A percentile compares a stretch with the other conserved stretches of the same genome.
Evolutionary conservation across 2,113 vertebrate species (phyloP).

Genomic region (Hippocampus guttulatus): DNA sequence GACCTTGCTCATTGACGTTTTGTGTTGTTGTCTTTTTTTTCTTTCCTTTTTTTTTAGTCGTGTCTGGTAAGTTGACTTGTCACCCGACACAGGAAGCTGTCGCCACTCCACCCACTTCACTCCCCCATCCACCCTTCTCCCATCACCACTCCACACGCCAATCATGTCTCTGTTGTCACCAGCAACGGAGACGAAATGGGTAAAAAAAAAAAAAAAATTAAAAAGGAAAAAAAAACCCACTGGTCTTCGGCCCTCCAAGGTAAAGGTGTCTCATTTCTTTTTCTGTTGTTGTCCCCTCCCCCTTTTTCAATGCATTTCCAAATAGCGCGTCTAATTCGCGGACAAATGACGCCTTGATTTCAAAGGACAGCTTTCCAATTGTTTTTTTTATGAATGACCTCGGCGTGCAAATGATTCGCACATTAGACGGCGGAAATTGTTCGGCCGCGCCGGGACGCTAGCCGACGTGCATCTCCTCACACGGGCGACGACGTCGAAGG

Average conservation of each 20-base stretch:
- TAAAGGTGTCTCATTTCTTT: slow-evolving; percentile 76
- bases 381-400: slow-evolving; percentile 38
- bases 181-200: slow-evolving; percentile 85
- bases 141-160: slow-evolving; percentile 88
- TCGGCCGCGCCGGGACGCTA: background rate
- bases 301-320: slow-evolving; percentile 47
- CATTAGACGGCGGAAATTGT: slow-evolving; percentile 21
- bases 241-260: slow-evolving; percentile 79
- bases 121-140: slow-evolving; percentile 79
- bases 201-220: slow-evolving; percentile 79
- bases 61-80: slow-evolving; percentile 99
- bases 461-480: slow-evolving; percentile 19
- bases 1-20: slow-evolving; percentile 74
- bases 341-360: slow-evolving; percentile 21
- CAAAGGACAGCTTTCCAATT: slow-evolving; percentile 57
- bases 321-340: slow-evolving; percentile 35
- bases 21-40: slow-evolving; percentile 85
- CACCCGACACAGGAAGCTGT: slow-evolving; percentile 91
- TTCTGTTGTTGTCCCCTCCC: slow-evolving; percentile 38
- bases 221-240: slow-evolving; percentile 73
- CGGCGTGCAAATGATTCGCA: slow-evolving; percentile 13
- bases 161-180: slow-evolving; percentile 88
- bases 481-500: slow-evolving; percentile 3
- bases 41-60: slow-evolving; percentile 92
- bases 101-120: slow-evolving; percentile 68